Percentiles rank a stretch among this genome's conserved stretches.
phyloP scores from a whole-genome alignment of 2,113 vertebrate genomes.

The Actinemys pallida region DNA sequence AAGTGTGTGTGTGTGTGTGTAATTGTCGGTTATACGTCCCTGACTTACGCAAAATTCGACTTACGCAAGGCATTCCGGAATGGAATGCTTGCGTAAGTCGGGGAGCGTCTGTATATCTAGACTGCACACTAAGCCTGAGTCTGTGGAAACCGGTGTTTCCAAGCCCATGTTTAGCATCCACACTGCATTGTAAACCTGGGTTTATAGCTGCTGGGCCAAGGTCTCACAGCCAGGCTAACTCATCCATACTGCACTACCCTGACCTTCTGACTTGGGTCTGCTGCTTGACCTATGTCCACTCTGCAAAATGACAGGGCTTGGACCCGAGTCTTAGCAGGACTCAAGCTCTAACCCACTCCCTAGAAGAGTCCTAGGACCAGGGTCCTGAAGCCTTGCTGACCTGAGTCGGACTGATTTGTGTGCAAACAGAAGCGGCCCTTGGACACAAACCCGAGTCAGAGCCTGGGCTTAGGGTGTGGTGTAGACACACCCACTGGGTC shows the following conservation, averaged over 20 bases:
- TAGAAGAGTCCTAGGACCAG: background rate
- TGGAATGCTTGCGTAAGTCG: too few relatives aligned
- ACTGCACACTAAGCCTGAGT: background rate
- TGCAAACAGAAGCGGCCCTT: background rate
- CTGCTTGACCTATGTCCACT: background rate
- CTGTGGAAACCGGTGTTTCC: background rate
- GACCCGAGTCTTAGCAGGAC: background rate
- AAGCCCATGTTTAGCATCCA: background rate
- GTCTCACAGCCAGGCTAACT: background rate
- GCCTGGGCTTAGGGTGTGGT: background rate
- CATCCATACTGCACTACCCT: background rate
- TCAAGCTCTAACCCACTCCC: background rate
- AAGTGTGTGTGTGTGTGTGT: too few relatives aligned
- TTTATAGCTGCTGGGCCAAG: background rate
- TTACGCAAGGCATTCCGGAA: too few relatives aligned
- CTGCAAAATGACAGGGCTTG: background rate
- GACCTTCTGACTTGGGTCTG: background rate
- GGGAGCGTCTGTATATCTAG: background rate
- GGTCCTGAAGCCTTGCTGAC: background rate
- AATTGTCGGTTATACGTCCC: too few relatives aligned
- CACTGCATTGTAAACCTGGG: background rate
- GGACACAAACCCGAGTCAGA: background rate
- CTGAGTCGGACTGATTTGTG: background rate
- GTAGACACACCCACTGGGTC: background rate
- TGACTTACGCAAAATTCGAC: too few relatives aligned